Conservation (phyloP, 2,888 invertebrate genomes). For the Catocala fraxini region DNA sequence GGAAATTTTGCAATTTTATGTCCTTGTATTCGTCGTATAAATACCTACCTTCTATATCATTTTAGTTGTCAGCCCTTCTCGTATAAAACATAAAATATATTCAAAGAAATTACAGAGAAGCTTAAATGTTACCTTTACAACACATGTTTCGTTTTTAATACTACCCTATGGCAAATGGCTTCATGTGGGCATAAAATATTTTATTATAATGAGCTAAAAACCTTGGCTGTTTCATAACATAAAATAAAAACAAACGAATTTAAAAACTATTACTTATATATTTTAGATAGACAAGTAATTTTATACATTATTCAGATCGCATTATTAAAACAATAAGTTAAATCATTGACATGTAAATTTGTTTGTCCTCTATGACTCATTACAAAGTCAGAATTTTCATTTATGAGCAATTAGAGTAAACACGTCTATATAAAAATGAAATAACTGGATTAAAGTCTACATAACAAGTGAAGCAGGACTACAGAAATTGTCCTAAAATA, state of each 20-base stretch:
- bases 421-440: neutral
- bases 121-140: neutral
- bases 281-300: neutral
- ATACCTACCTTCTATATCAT: slow-evolving; percentile 50
- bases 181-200: neutral
- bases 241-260: neutral
- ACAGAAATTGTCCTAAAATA: slow-evolving; percentile 5
- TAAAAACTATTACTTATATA: neutral
- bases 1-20: slow-evolving; percentile 26
- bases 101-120: neutral
- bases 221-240: neutral
- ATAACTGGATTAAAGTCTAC: slow-evolving; percentile 2
- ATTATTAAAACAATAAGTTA: too few species aligned
- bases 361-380: slow-evolving; percentile 13
- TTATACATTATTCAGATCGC: too few species aligned
- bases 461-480: slow-evolving; percentile 5
- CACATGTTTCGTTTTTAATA: neutral
- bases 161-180: neutral
- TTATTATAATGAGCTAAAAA: neutral
- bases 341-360: neutral
- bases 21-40: slow-evolving; percentile 8
- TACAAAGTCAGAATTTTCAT: slow-evolving; percentile 8
- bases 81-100: slow-evolving; percentile 19
- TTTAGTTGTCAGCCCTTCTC: slow-evolving; percentile 25
- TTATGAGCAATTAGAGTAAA: slow-evolving; percentile 9